Conservation (phyloP, 2,797 vertebrate genomes). For the Macropus fuliginosus region DNA sequence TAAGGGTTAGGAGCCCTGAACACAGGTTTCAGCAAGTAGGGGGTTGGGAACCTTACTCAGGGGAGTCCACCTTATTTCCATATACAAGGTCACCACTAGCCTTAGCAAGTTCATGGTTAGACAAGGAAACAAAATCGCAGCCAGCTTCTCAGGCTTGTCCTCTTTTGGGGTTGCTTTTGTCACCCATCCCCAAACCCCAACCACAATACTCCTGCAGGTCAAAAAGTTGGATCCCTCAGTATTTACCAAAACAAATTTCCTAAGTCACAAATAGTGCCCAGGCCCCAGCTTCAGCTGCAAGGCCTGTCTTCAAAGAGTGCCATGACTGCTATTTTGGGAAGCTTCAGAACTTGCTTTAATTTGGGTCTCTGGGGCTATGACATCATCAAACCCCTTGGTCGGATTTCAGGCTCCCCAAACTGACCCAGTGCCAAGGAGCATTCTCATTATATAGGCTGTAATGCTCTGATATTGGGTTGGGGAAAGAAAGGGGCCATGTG, state of each 20-base stretch:
- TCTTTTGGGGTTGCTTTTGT: not conserved
- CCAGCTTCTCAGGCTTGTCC: slow-evolving; percentile 1
- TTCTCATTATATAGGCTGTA: not conserved
- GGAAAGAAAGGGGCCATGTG: not conserved
- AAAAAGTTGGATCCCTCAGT: slow-evolving; percentile 38
- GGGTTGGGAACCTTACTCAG: not conserved
- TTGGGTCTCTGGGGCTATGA: slow-evolving; percentile 65
- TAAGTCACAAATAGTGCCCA: not conserved
- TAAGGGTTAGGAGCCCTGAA: not conserved
- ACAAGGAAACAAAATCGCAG: not conserved
- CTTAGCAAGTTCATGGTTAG: not conserved
- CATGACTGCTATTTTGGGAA: slow-evolving; percentile 76
- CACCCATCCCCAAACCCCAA: not conserved
- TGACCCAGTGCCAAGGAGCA: not conserved
- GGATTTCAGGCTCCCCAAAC: not conserved
- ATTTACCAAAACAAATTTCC: slow-evolving; percentile 63
- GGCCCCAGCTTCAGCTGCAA: slow-evolving; percentile 55
- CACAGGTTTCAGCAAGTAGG: not conserved
- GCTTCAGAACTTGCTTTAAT: slow-evolving; percentile 69
- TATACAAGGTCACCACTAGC: not conserved
- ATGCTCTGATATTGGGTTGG: not conserved
- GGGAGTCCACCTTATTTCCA: not conserved
- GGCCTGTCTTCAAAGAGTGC: slow-evolving; percentile 66
- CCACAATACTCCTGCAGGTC: not conserved
- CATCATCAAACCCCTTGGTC: slow-evolving; percentile 44